phyloP scores from a whole-genome alignment of 2,113 vertebrate genomes.

The Poecilia latipinna region DNA sequence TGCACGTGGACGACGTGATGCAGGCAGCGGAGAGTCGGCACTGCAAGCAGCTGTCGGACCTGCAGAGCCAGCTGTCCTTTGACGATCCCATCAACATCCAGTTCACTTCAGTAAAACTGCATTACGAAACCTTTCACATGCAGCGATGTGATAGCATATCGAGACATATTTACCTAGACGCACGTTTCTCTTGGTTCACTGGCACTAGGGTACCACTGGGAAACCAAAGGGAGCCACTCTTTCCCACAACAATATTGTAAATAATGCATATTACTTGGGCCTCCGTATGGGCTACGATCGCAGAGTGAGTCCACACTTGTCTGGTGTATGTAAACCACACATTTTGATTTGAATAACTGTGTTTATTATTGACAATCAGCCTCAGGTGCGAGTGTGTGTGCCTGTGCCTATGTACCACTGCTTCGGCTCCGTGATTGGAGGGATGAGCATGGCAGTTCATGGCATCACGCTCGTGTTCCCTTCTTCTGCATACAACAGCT shows the following conservation, averaged over 20 bases:
- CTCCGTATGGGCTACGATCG: slow-evolving; percentile 69
- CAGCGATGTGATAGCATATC: neutral
- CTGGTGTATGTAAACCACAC: neutral
- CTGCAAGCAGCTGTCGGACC: slow-evolving; percentile 74
- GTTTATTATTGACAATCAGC: slow-evolving; percentile 58
- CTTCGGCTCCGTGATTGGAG: slow-evolving; percentile 86
- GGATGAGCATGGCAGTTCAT: slow-evolving; percentile 81
- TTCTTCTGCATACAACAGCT: slow-evolving; percentile 79
- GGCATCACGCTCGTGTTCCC: slow-evolving; percentile 85
- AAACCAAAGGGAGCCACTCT: slow-evolving; percentile 91
- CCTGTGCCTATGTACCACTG: slow-evolving; percentile 89
- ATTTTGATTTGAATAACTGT: neutral
- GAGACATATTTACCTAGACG: neutral
- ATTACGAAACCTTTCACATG: neutral
- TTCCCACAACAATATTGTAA: slow-evolving; percentile 92
- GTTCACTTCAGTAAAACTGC: slow-evolving; percentile 90
- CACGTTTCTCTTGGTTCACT: neutral
- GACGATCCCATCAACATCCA: slow-evolving; percentile 92
- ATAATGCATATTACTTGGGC: slow-evolving; percentile 86
- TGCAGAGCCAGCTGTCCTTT: slow-evolving; percentile 83
- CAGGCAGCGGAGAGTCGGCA: slow-evolving; percentile 83
- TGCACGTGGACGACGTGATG: slow-evolving; percentile 86
- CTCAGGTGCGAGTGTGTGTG: slow-evolving; percentile 69
- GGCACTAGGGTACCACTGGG: slow-evolving; percentile 89
- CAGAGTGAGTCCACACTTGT: slow-evolving; percentile 75